These are phyloP conservation scores for Hymenopus coronatus DNA, from an alignment of 2,888 invertebrate species.

Conservation along the genomic window DNA sequence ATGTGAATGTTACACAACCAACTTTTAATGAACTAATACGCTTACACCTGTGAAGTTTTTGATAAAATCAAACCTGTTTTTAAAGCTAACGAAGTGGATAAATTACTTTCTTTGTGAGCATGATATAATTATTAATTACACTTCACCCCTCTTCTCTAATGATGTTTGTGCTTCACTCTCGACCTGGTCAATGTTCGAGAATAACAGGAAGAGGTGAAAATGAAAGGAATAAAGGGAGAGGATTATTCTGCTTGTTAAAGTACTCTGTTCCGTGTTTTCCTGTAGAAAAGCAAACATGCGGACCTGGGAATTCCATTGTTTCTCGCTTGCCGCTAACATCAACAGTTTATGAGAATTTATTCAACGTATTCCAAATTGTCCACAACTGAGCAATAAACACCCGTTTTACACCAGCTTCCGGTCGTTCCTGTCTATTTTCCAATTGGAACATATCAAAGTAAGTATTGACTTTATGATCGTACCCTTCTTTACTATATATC, in stretches of 20 bases:
- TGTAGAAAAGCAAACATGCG: not conserved
- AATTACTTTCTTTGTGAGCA: not conserved
- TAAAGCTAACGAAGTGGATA: not conserved
- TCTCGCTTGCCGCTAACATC: not conserved
- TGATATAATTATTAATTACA: not conserved
- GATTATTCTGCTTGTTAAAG: not conserved
- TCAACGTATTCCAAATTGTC: not conserved
- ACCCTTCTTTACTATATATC: too few relatives aligned
- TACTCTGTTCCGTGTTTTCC: not conserved
- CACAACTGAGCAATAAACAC: not conserved
- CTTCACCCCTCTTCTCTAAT: not conserved
- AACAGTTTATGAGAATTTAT: not conserved
- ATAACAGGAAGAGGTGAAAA: not conserved
- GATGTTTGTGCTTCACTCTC: not conserved
- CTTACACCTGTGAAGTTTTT: not conserved
- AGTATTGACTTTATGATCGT: too few relatives aligned
- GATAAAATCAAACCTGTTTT: not conserved
- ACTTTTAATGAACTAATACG: too few relatives aligned
- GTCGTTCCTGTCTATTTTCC: too few relatives aligned
- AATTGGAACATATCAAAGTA: too few relatives aligned
- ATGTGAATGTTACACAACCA: too few relatives aligned
- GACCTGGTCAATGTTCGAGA: not conserved
- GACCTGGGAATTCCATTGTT: not conserved
- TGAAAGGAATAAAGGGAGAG: too few relatives aligned
- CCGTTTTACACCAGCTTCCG: not conserved